These are phyloP conservation scores for Terrapene triunguis DNA, from an alignment of 2,113 vertebrate genomes.

Conservation along the genomic window DNA sequence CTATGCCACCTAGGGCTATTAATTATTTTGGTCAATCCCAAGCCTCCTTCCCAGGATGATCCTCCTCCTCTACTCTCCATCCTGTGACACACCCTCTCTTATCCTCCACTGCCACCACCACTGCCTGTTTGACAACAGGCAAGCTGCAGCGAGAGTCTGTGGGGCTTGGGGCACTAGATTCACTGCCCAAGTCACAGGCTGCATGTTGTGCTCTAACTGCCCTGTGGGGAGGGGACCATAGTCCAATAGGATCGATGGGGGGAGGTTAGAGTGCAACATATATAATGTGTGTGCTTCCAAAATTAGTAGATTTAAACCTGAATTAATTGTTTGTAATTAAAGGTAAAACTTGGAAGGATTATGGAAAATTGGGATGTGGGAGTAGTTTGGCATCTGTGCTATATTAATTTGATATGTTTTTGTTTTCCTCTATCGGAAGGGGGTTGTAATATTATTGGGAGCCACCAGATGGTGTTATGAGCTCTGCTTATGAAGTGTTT, in stretches of 20 bases:
- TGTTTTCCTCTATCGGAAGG: background rate
- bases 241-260: background rate
- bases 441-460: background rate
- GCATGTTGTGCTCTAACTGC: background rate
- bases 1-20: background rate
- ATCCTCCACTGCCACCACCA: background rate
- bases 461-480: conserved; percentile 1
- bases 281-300: background rate
- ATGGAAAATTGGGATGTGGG: background rate
- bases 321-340: background rate
- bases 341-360: background rate
- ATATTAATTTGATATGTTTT: background rate
- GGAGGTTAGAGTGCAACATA: background rate
- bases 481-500: background rate
- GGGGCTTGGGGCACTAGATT: background rate
- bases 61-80: background rate
- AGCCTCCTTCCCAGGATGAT: background rate
- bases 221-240: background rate
- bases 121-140: background rate
- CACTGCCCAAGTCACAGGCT: background rate
- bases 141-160: background rate
- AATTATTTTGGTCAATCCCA: background rate
- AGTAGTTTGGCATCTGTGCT: background rate
- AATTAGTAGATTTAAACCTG: background rate
- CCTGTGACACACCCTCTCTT: background rate